Base-by-base conservation (phyloP, 1,140 invertebrate genomes). In the Monochamus saltuarius region DNA sequence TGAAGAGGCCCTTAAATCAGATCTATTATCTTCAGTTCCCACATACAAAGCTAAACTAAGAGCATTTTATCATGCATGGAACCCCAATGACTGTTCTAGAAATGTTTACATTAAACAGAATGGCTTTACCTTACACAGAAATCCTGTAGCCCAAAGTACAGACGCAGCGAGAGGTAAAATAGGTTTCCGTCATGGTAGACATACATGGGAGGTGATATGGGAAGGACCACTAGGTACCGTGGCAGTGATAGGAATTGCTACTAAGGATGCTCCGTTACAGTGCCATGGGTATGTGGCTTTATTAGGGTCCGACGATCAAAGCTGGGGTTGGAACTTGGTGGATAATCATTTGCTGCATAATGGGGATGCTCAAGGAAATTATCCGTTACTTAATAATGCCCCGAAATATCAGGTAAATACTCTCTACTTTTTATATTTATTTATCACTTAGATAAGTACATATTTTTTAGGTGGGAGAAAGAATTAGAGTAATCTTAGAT, bases 121-220 rank as follows among this genome's bases (percentile, higher is more conserved):
- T 82, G 95, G 94, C 51, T 99, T 99, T 75, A 99, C 96, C 7
- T 81, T 99, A 65, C 96, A 99, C 81, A 85, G 87, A 74, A 98
- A 99, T 81, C 97, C 97, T 35, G 92, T 99, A 22, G 97, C 97
- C 29, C 97, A 99, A 80, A 98, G 94, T 81, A 99, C 97, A 54
- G 97, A 99, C 82, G 95, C 92, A 34, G 91, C 95, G 53, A 84
- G 95, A 74, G 92, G 91, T 10, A 98, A 97, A 85, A 91, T 97
- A 70, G 92, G 97, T 1, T 98, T 98, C 74, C 82, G 87, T 63
- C 86, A 89, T 73, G 97, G 97, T 6, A 84, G 96, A 64, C 97
- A 99, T 82, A 92, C 94, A 3, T 99, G 96, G 95, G 95, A 99
- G 81, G 90, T 99, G 0, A 95, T 97, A 75, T 99, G 97, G 97